Conservation (phyloP, 2,888 invertebrate species). For the Trilocha varians region DNA sequence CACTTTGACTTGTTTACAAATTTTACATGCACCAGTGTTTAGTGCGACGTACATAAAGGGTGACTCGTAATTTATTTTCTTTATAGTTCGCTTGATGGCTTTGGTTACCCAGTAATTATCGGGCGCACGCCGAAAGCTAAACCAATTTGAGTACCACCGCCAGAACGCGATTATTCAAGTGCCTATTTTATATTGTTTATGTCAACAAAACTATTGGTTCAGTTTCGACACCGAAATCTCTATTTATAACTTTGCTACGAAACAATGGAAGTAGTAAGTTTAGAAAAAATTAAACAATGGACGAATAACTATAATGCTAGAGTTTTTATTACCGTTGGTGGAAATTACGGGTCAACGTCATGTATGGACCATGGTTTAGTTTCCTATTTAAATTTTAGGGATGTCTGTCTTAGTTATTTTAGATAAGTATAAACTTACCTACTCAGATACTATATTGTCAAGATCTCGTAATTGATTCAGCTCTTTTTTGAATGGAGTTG, state of each 20-base stretch:
- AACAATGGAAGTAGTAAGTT: constrained; percentile 18
- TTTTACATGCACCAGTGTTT: constrained; percentile 40
- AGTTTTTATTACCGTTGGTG: too few relatives aligned
- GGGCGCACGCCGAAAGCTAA: constrained; percentile 59
- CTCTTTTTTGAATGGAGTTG: too few relatives aligned
- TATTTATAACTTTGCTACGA: constrained; percentile 36
- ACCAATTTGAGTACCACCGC: constrained; percentile 47
- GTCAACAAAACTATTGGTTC: constrained; percentile 55
- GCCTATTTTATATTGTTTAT: constrained; percentile 57
- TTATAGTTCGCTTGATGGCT: constrained; percentile 56
- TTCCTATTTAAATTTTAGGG: too few relatives aligned
- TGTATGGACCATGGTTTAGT: too few relatives aligned
- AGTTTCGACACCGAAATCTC: constrained; percentile 30
- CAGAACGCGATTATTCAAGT: constrained; percentile 43
- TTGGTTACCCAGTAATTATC: constrained; percentile 62
- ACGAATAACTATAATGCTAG: too few relatives aligned
- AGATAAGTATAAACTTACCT: too few relatives aligned
- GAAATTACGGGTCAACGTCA: too few relatives aligned
- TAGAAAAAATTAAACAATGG: constrained; percentile 4
- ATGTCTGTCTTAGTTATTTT: too few relatives aligned
- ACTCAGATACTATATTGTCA: too few relatives aligned
- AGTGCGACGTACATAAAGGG: constrained; percentile 38
- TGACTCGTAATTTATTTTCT: constrained; percentile 60
- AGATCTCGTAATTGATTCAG: too few relatives aligned
- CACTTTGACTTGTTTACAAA: constrained; percentile 50